A percentile compares a stretch with the other conserved stretches of the same genome.
These are phyloP conservation scores for Rhinichthys klamathensis DNA, from an alignment of 2,113 vertebrate genomes.

Conservation along the genomic window DNA sequence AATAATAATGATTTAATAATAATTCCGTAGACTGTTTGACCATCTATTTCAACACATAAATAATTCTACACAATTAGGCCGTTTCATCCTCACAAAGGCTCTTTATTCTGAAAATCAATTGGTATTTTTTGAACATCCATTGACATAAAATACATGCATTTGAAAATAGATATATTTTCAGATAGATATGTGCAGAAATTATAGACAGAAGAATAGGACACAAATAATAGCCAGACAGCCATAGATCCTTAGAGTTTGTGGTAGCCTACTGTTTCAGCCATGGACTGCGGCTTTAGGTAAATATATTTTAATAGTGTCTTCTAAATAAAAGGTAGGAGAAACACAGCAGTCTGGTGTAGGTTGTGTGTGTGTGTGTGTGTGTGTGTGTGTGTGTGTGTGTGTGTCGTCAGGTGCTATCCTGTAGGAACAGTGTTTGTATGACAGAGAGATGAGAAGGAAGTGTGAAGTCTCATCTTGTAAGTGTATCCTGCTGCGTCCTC, in stretches of 20 bases:
- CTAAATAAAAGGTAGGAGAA: neutral
- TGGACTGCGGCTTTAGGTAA: neutral
- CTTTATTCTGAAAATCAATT: slow-evolving; percentile 7
- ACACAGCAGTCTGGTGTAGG: neutral
- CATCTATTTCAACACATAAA: neutral
- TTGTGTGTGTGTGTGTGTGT: too few species aligned
- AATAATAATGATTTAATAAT: neutral
- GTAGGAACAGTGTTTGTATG: neutral
- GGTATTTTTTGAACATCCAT: neutral
- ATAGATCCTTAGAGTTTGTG: neutral
- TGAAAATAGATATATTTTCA: neutral
- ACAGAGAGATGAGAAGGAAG: neutral
- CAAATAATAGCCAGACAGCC: neutral
- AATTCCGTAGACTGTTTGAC: neutral
- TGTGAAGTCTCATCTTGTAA: slow-evolving; percentile 1
- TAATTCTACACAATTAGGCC: neutral
- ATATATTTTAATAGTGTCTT: neutral
- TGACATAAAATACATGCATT: slow-evolving; percentile 3
- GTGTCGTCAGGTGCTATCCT: neutral
- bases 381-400: too few species aligned
- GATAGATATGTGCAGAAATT: too few species aligned
- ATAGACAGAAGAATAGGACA: too few species aligned
- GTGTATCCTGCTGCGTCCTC: neutral
- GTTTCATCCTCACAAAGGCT: neutral
- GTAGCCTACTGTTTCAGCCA: neutral